Evolutionary conservation across 1,140 invertebrate genomes (phyloP).

Genomic region (Luehdorfia chinensis): DNA sequence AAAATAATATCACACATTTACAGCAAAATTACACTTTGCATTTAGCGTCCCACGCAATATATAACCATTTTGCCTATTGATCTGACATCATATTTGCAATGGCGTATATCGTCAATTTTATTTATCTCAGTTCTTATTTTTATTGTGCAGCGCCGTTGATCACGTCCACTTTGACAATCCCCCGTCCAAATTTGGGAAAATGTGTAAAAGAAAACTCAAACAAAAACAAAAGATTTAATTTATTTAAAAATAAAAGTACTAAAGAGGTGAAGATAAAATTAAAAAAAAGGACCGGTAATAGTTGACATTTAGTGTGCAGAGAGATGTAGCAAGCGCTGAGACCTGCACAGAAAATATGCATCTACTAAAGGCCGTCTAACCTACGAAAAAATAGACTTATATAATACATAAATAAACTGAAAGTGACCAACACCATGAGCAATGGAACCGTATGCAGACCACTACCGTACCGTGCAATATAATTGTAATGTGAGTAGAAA

Average conservation of each 20-base stretch:
- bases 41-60: slow-evolving; percentile 47
- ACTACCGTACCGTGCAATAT: slow-evolving; percentile 54
- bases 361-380: slow-evolving; percentile 11
- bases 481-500: slow-evolving; percentile 26
- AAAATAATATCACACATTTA: slow-evolving; percentile 75
- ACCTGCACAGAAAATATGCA: slow-evolving; percentile 3
- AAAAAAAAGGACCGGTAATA: background rate
- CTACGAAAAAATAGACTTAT: slow-evolving; percentile 11
- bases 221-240: slow-evolving; percentile 18
- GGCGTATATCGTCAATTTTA: slow-evolving; percentile 35
- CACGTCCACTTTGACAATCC: slow-evolving; percentile 71
- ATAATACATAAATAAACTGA: slow-evolving; percentile 34
- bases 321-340: slow-evolving; percentile 15
- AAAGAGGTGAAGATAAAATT: slow-evolving; percentile 5
- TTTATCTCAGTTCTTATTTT: slow-evolving; percentile 50
- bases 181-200: slow-evolving; percentile 49
- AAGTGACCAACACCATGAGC: slow-evolving; percentile 37
- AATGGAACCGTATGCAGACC: slow-evolving; percentile 49
- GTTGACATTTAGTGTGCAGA: slow-evolving; percentile 31
- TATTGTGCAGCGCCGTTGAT: slow-evolving; percentile 65
- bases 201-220: slow-evolving; percentile 47
- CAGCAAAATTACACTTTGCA: slow-evolving; percentile 66
- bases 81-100: slow-evolving; percentile 46
- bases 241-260: slow-evolving; percentile 13
- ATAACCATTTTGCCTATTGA: slow-evolving; percentile 32